Base-by-base conservation (phyloP, 2,888 invertebrate species). In the Listrodromus nycthemerus region DNA sequence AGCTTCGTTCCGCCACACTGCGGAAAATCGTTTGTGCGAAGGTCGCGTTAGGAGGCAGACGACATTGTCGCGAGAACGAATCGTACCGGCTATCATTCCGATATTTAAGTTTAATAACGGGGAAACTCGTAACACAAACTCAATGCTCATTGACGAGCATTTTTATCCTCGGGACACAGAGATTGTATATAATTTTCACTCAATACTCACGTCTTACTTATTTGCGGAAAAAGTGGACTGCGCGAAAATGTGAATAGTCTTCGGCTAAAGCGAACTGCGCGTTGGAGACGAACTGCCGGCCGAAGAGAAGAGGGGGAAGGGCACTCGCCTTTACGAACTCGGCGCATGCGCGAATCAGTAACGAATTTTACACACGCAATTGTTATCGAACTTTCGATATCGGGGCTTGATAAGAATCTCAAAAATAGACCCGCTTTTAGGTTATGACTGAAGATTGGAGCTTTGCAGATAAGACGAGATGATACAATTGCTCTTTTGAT, bases 201-300 rank as follows among this genome's bases (percentile, higher is more conserved):
- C 13, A 41, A 61, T 91, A 91, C 91, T 91, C 87, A 91, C 91
- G 66, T 74, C 37, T 71, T 55, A 61, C 70, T 88, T 88, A 87
- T 85, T 86, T 86, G 87, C 87, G 84, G 87, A 74, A 81, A 86
- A 83, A 84, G 71, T 76, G 85, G 80, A 86, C 83, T 84, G 86
- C 83, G 83, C 84, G 87, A 89, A 91, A 88, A 82, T 86, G 87
- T 79, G 85, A 87, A 45, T 45, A 58, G 83, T 84, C 86, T 86
- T 88, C 78, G 41, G 76, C 71, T 75, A 74, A 82, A 73, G 85
- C 88, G 88, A 87, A 88, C 84, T 87, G 86, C 89, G 86, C 86
- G 86, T 80, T 80, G 84, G 87, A 85, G 86, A 87, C 84, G 82
- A 83, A 86, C 86, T 70, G 79, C 84, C 80, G 78, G 80, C 63